Evolutionary conservation across 2,797 vertebrate genomes (phyloP).

Genomic region (Coregonus sp.): DNA sequence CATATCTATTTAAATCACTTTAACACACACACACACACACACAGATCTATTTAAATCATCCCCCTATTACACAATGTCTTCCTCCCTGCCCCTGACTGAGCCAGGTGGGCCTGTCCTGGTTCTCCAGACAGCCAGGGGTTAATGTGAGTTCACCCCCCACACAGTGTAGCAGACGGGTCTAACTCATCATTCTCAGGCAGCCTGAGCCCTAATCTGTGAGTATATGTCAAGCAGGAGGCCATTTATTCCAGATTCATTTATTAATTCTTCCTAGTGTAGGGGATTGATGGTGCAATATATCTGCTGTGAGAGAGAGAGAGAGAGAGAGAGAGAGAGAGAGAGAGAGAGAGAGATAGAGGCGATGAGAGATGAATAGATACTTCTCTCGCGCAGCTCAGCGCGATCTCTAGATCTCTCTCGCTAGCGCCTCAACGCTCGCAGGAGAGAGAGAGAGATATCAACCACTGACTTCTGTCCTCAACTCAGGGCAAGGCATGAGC

Average conservation of each 20-base stretch:
- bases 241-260: slow-evolving; percentile 74
- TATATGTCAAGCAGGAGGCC: slow-evolving; percentile 69
- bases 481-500: too few relatives aligned
- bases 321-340: neutral
- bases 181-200: slow-evolving; percentile 49
- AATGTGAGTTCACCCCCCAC: slow-evolving; percentile 34
- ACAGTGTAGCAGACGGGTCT: slow-evolving; percentile 25
- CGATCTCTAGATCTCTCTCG: too few relatives aligned
- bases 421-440: too few relatives aligned
- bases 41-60: neutral
- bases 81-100: slow-evolving; percentile 4
- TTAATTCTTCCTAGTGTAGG: slow-evolving; percentile 64
- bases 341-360: slow-evolving; percentile 11
- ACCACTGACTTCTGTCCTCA: slow-evolving; percentile 23
- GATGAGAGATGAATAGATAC: too few relatives aligned
- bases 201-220: slow-evolving; percentile 67
- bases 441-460: neutral
- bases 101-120: neutral
- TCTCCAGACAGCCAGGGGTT: slow-evolving; percentile 36
- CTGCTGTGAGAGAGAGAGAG: slow-evolving; percentile 3
- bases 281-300: slow-evolving; percentile 69
- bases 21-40: neutral
- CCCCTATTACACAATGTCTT: neutral
- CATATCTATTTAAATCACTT: slow-evolving; percentile 39
- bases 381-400: too few relatives aligned